These are phyloP conservation scores for Nezara viridula DNA, from an alignment of 2,888 invertebrate genomes.

Conservation along the genomic window DNA sequence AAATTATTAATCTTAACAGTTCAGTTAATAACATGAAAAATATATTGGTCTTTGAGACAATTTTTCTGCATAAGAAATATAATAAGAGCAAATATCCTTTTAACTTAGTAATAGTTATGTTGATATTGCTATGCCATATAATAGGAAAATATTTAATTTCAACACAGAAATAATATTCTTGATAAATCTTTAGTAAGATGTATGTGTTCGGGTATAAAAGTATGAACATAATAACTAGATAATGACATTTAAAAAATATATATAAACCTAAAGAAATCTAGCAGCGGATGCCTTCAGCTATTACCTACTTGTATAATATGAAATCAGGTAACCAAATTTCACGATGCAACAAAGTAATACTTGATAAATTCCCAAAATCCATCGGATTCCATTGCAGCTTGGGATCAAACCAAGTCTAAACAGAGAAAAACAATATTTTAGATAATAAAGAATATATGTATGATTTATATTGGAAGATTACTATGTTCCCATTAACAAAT, in stretches of 20 bases:
- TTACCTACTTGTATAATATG: conserved; percentile 69
- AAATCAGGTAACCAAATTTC: conserved; percentile 76
- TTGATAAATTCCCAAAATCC: conserved; percentile 73
- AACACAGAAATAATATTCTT: not conserved
- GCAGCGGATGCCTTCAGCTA: not conserved
- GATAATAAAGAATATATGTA: too few relatives aligned
- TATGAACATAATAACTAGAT: not conserved
- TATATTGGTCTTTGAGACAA: too few relatives aligned
- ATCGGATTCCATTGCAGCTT: conserved; percentile 75
- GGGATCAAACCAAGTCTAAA: conserved; percentile 76
- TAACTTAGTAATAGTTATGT: too few relatives aligned
- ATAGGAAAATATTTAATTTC: not conserved
- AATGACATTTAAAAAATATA: not conserved
- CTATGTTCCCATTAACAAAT: too few relatives aligned
- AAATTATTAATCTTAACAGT: too few relatives aligned
- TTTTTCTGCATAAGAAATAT: too few relatives aligned
- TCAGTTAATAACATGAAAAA: too few relatives aligned
- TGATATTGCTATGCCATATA: too few relatives aligned
- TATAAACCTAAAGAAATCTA: not conserved
- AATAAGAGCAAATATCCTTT: too few relatives aligned
- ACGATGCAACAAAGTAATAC: conserved; percentile 71
- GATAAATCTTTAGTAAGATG: not conserved
- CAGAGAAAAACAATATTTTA: conserved; percentile 63
- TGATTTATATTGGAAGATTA: too few relatives aligned
- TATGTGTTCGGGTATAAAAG: too few relatives aligned